phyloP scores from a whole-genome alignment of 2,797 vertebrate species.

The Decapterus maruadsi region DNA sequence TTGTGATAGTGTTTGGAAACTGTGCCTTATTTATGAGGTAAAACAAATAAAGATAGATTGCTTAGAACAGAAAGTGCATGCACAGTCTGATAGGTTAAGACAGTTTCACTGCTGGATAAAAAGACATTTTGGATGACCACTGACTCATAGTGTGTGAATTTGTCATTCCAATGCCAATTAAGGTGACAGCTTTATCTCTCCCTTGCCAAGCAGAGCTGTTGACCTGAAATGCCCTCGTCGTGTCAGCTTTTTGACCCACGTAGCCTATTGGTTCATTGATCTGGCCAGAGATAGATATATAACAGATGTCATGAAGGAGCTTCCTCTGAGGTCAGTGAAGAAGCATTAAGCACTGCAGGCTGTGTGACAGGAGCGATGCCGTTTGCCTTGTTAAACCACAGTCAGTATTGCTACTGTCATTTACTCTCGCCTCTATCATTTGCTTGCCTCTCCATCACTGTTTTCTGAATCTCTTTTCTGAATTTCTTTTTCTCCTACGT shows the following conservation, averaged over 20 bases:
- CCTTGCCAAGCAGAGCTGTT: slow-evolving; percentile 44
- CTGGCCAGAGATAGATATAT: slow-evolving; percentile 23
- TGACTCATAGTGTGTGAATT: slow-evolving; percentile 8
- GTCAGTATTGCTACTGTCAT: slow-evolving; percentile 1
- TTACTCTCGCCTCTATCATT: slow-evolving; percentile 34
- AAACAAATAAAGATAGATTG: slow-evolving; percentile 6
- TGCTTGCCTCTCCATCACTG: slow-evolving; percentile 6
- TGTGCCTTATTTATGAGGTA: background rate
- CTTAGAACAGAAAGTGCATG: background rate
- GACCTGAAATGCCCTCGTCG: slow-evolving; percentile 42
- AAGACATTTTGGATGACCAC: slow-evolving; percentile 5
- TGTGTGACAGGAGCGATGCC: slow-evolving; percentile 29
- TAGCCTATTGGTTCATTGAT: slow-evolving; percentile 45
- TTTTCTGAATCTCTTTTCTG: slow-evolving; percentile 11
- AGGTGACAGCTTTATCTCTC: slow-evolving; percentile 51
- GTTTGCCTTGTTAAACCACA: slow-evolving; percentile 12
- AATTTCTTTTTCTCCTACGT: background rate
- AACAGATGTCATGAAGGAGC: background rate
- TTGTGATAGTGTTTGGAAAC: background rate
- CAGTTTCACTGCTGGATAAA: background rate
- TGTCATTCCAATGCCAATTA: slow-evolving; percentile 44
- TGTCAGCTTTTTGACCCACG: slow-evolving; percentile 49
- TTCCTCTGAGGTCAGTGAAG: slow-evolving; percentile 34
- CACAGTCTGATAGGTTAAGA: slow-evolving; percentile 17
- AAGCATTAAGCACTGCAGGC: slow-evolving; percentile 24